Percentiles rank a stretch among this genome's conserved stretches.
Evolutionary conservation across 2,888 invertebrate species (phyloP).

Genomic region (Idaea aversata): DNA sequence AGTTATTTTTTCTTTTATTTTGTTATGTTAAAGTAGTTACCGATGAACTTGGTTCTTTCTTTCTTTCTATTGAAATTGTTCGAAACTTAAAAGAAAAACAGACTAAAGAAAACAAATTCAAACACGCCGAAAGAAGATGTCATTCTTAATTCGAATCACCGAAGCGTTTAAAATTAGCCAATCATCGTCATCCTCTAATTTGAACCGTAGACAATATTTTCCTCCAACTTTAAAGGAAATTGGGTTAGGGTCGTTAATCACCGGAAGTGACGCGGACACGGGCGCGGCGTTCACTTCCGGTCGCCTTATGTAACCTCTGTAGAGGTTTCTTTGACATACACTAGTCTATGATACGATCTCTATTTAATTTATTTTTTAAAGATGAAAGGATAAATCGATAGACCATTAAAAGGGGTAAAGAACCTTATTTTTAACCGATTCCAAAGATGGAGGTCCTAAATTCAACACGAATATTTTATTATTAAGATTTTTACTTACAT

Average conservation of each 20-base stretch:
- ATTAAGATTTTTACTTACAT: no score
- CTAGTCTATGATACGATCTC: background rate
- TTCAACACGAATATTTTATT: background rate
- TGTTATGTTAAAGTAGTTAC: no score
- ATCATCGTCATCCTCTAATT: conserved; percentile 10
- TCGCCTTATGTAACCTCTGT: conserved; percentile 24
- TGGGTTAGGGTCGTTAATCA: conserved; percentile 67
- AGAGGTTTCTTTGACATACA: conserved; percentile 30
- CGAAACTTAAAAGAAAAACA: background rate
- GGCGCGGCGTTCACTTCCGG: conserved; percentile 42
- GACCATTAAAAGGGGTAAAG: background rate
- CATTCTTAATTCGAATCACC: background rate
- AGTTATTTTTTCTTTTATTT: no score
- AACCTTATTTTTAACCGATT: background rate
- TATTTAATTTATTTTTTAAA: background rate
- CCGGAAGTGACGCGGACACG: conserved; percentile 56
- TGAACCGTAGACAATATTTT: conserved; percentile 46
- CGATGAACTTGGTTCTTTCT: no score
- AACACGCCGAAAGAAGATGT: background rate
- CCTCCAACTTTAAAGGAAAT: conserved; percentile 62
- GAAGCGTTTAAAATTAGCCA: background rate
- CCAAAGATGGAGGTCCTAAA: background rate
- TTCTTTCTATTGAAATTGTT: no score
- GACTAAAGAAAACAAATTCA: background rate
- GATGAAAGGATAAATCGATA: background rate